Base-by-base conservation (phyloP, 2,113 vertebrate genomes). In the Epinephelus fuscoguttatus region DNA sequence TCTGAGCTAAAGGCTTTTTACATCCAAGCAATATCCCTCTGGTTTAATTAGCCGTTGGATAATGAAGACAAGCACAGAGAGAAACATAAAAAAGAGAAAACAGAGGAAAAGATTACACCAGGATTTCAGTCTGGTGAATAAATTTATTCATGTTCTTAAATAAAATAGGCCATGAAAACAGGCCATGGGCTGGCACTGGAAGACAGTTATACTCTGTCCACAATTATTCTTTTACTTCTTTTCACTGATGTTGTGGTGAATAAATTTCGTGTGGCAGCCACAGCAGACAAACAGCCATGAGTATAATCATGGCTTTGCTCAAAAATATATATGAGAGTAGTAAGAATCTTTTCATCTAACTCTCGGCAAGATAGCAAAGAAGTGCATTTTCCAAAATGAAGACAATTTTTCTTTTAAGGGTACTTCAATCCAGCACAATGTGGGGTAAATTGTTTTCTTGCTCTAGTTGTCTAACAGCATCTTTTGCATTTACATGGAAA, bases 1-100 rank as follows among this genome's bases (percentile, higher is more conserved):
- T 63, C 40, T 33, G 66, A 50, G 57, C 30, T 63, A 50, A 73
- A 82, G 37, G 52, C 33, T 79, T 81, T 78, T 19, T 12, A 55
- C 27, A 71, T 52, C 55, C 8, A 68, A 80, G 42, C 14, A 75
- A 45, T n/a, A 73, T 90, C 92, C 82, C 82, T 47, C 49, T 75
- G 81, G 87, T 70, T 90, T 86, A 90, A 93, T 93, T 92, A 92
- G 75, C 18, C 11, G 19, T 68, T 49, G 42, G 21, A 72, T 81
- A 25, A 73, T 63, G 57, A 70, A 27, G 50, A 78, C n/a, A 13
- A 75, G 70, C 59, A 30, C 30, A 14, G 37, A 64, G 66, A 9
- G 7, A 84, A 79, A 81, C 23, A 70, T 15, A 45, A 55, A 59
- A n/a, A 70, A 10, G 53, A 18, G 66, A 62, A 30, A 27, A 45